These are phyloP conservation scores for Serinus canaria DNA, from an alignment of 2,113 vertebrate genomes.

Conservation along the genomic window DNA sequence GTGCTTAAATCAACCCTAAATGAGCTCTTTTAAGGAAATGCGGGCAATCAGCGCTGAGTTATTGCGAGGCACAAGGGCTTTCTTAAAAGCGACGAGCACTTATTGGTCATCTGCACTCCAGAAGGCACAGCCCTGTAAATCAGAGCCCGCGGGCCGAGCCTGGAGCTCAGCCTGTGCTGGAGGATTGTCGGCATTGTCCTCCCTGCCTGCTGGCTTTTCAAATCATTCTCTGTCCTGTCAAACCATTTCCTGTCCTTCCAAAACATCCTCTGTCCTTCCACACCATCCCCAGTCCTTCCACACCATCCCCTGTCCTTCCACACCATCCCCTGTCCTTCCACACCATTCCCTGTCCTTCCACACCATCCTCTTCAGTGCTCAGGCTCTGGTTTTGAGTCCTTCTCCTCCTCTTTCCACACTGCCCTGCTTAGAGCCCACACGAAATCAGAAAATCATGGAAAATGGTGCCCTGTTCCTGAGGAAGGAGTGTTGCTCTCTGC, in stretches of 20 bases:
- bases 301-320: no score
- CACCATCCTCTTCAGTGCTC: neutral
- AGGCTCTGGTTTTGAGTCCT: neutral
- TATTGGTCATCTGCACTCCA: conserved; percentile 48
- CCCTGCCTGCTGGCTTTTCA: neutral
- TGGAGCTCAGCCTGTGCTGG: neutral
- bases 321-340: neutral
- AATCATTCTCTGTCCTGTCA: neutral
- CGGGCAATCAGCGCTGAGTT: conserved; percentile 54
- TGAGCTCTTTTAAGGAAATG: conserved; percentile 59
- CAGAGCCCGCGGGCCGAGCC: neutral
- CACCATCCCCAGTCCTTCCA: neutral
- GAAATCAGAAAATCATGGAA: neutral
- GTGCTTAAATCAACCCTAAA: conserved; percentile 53
- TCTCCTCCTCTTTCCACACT: neutral
- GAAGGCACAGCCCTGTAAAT: conserved; percentile 26
- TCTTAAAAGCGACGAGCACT: neutral
- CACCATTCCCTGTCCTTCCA: neutral
- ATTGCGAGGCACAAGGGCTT: conserved; percentile 34
- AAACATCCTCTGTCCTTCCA: rapidly evolving
- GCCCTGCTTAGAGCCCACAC: rapidly evolving
- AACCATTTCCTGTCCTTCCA: rapidly evolving
- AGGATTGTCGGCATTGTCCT: neutral
- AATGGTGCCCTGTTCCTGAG: neutral
- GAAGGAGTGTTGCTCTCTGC: neutral